A percentile compares a stretch with the other conserved stretches of the same genome.
These are phyloP conservation scores for Ochropleura leucogaster DNA, from an alignment of 2,888 invertebrate genomes.

Conservation along the genomic window DNA sequence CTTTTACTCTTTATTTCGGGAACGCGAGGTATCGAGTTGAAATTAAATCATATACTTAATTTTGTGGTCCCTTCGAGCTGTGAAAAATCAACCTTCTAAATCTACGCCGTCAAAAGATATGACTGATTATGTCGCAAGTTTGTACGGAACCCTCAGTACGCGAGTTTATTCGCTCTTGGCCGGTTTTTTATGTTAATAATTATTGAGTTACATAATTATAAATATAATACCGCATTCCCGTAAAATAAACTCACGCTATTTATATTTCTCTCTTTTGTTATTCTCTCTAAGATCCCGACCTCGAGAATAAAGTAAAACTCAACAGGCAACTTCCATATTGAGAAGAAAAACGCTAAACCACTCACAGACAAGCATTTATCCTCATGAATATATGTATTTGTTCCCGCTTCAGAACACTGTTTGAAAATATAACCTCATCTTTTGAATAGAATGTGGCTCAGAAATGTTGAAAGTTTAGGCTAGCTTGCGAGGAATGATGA, in stretches of 20 bases:
- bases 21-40: too few relatives aligned
- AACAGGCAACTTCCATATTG: slow-evolving; percentile 25
- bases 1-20: too few relatives aligned
- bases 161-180: too few relatives aligned
- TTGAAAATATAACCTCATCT: slow-evolving; percentile 40
- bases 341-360: slow-evolving; percentile 32
- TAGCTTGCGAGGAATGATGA: neutral
- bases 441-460: slow-evolving; percentile 39
- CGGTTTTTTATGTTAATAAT: neutral
- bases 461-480: slow-evolving; percentile 27
- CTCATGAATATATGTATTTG: slow-evolving; percentile 55
- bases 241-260: neutral
- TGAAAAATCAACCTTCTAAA: too few relatives aligned
- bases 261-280: neutral
- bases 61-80: too few relatives aligned
- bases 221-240: neutral
- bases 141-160: too few relatives aligned
- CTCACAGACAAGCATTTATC: slow-evolving; percentile 27
- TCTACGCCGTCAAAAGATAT: too few relatives aligned
- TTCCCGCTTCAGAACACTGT: slow-evolving; percentile 26
- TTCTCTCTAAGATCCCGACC: neutral
- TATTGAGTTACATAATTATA: neutral
- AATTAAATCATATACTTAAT: too few relatives aligned
- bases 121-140: too few relatives aligned
- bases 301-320: slow-evolving; percentile 32